These are phyloP conservation scores for Ataeniobius toweri DNA, from an alignment of 2,797 vertebrate genomes.

Conservation along the genomic window DNA sequence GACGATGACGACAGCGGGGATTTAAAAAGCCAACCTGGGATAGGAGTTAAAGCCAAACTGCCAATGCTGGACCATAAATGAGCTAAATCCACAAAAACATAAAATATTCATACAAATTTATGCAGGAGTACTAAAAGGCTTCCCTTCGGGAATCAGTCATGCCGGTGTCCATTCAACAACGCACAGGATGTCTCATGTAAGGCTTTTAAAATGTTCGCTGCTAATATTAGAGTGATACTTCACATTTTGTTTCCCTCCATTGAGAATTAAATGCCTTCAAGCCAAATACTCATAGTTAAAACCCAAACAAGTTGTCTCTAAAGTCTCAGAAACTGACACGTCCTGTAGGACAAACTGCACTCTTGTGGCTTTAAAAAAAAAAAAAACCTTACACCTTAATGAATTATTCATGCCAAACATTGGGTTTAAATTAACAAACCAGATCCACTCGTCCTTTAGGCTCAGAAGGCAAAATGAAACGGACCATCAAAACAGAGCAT, in stretches of 20 bases:
- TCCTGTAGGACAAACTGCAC: conserved; percentile 20
- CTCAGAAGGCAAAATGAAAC: conserved; percentile 52
- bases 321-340: conserved; percentile 10
- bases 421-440: conserved; percentile 56
- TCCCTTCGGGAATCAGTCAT: conserved; percentile 32
- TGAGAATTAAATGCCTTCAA: conserved; percentile 38
- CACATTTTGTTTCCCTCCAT: conserved; percentile 45
- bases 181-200: conserved; percentile 7
- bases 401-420: conserved; percentile 63
- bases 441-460: conserved; percentile 28
- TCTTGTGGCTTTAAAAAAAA: conserved; percentile 48
- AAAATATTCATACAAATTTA: conserved; percentile 54
- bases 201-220: conserved; percentile 28
- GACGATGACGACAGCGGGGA: not conserved
- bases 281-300: conserved; percentile 48
- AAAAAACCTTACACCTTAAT: conserved; percentile 32
- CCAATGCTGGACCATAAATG: conserved; percentile 41
- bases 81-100: conserved; percentile 52
- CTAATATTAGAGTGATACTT: conserved; percentile 28
- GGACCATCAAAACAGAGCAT: conserved; percentile 58
- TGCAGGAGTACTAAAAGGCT: conserved; percentile 33
- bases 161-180: conserved; percentile 39
- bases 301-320: conserved; percentile 46
- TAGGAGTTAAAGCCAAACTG: conserved; percentile 19
- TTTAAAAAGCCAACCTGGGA: not conserved